Conservation (phyloP, 1,140 invertebrate genomes). For the Drosophila sp. region DNA sequence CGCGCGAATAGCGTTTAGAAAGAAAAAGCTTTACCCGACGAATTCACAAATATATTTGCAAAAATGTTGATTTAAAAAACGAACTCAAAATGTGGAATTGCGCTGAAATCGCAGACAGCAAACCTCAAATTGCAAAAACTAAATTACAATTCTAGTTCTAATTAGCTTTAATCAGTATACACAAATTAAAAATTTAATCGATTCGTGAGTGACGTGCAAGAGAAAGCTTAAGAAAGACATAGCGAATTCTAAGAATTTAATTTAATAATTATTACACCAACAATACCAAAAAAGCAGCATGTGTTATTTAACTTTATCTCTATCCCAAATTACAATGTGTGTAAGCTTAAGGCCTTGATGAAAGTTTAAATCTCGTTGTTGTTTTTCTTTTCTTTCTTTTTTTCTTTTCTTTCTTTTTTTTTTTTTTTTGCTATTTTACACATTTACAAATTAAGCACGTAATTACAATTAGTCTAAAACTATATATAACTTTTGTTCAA, state of each 20-base stretch:
- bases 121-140: not conserved
- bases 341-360: slow-evolving; percentile 57
- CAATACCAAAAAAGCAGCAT: slow-evolving; percentile 67
- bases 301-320: slow-evolving; percentile 63
- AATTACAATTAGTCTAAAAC: slow-evolving; percentile 62
- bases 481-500: slow-evolving; percentile 36
- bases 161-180: slow-evolving; percentile 46
- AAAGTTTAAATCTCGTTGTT: slow-evolving; percentile 68
- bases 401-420: slow-evolving; percentile 28
- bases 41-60: slow-evolving; percentile 26
- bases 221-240: slow-evolving; percentile 80
- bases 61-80: slow-evolving; percentile 15
- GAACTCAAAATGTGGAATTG: slow-evolving; percentile 40
- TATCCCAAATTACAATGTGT: slow-evolving; percentile 48
- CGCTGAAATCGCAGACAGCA: slow-evolving; percentile 19
- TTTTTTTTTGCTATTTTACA: slow-evolving; percentile 38
- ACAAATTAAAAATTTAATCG: slow-evolving; percentile 41
- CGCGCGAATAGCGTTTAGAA: slow-evolving; percentile 84
- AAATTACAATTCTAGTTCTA: slow-evolving; percentile 34
- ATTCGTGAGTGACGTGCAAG: slow-evolving; percentile 61
- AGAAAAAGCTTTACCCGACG: slow-evolving; percentile 43
- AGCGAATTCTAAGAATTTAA: slow-evolving; percentile 81
- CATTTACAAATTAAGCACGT: slow-evolving; percentile 67
- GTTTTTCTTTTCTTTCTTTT: slow-evolving; percentile 33
- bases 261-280: slow-evolving; percentile 61